Evolutionary conservation across 1,140 invertebrate genomes (phyloP), one percentile per base, ranked within the genome.

Genomic region (Scylla paramamosain): DNA sequence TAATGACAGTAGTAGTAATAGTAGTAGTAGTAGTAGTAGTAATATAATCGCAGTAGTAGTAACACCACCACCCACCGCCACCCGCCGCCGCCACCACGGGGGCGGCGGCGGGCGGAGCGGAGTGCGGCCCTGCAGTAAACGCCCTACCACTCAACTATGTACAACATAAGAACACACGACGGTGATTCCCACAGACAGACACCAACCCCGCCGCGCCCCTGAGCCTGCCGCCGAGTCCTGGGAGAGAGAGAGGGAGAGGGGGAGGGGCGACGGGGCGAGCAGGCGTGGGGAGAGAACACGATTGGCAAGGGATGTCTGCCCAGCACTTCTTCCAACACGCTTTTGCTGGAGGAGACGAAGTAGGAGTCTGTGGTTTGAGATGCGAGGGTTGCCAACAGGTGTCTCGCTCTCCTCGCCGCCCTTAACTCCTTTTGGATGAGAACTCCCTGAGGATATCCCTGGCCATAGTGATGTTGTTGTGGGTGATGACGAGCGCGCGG

Each of bases 381-480:
- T 59, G 16, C 52, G 52, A 59, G 52, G 52, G 52, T 59, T 59
- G 10, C n/a, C n/a, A n/a, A n/a, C 10, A 59, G 52, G 52, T 4
- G 10, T 59, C 52, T 3, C 52, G 10, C 6, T 6, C 52, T 59
- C 10, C 52, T 59, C 10, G 16, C 52, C 52, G 10, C 52, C 52
- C 52, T 90, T 96, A 96, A 92, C 93, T 94, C 87, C 95, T 95
- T 92, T 98, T 98, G n/a, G 97, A 98, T 16, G 97, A 98, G 97
- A 99, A 99, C 97, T 99, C 99, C 97, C 99, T 98, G 96, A 99
- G 97, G 97, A 99, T 99, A 97, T 99, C 98, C 97, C 98, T 98
- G 45, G 99, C 99, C 99, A 99, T 99, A 97, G 98, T 98, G 52
- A 99, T 97, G 97, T 99, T 98, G 97, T 99, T 99, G 93, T 98